Base-by-base conservation (phyloP, 2,888 invertebrate genomes). In the Shargacucullia verbasci region DNA sequence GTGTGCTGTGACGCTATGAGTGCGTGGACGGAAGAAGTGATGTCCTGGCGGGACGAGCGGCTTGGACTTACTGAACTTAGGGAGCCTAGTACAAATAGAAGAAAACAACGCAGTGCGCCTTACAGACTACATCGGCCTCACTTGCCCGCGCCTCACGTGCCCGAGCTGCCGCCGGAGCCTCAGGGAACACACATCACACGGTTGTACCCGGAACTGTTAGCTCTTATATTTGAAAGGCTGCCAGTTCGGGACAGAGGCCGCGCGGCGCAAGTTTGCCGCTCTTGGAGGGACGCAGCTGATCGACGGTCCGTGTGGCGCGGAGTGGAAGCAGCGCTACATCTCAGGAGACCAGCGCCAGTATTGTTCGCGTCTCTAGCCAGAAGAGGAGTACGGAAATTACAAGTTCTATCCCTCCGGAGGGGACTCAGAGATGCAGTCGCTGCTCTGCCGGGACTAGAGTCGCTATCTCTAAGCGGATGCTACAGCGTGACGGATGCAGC, bases 261-360 rank as follows among this genome's bases (percentile, higher is more conserved):
- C 39, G 98, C 97, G 14, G 98, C 98, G 2, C 98, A 98, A 91
- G 98, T 98, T 66, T 98, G 98, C 88, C 95, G 96, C 55, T 94
- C 97, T 58, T 99, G 99, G 98, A 94, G 98, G 60, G 98, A 99
- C 83, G 98, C 98, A 41, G 97, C 98, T 29, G 98, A 99, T 89
- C 97, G 97, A 79, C 97, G 98, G 78, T 97, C 97, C 37, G 98
- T 99, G 14, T 99, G 99, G 99, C 96, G 98, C 74, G 98, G 98
- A 49, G 98, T 98, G 31, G 98, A 98, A 85, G 98, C 99, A 0
- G 97, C 97, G 76, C 90, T 99, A 66, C 99, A 99, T 87, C 95
- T 99, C 46, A 95, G 97, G 64, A 95, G 97, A 75, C 96, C 98
- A 64, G 97, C 97, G 64, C 97, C 97, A 11, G 97, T 97, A 75